Evolutionary conservation across 2,113 vertebrate species (phyloP), one percentile per base, ranked within the genome.

Genomic region (Nycticebus coucang): DNA sequence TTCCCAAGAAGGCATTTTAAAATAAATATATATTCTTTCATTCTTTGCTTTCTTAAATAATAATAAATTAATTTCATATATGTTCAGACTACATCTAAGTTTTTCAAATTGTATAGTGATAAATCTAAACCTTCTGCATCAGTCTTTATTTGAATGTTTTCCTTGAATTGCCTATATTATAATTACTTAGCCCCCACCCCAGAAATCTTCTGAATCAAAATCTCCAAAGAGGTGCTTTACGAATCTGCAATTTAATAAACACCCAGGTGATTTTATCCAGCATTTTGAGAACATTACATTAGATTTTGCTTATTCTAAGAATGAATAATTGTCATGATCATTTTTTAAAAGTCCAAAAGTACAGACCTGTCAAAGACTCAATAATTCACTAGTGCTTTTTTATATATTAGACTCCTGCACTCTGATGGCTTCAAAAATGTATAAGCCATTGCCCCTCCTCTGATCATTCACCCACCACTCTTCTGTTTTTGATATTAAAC

Each of bases 401-500:
- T 8, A 37, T 66, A 55, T 59, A 35, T 14, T 15, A 17, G 14
- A 2, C 9, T 24, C 2, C n/a, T 66, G 87, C 50, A 59, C 11
- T 59, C 6, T 57, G 11, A 74, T 82, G n/a, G 0, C n/a, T 87
- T 74, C 55, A 50, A 68, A 80, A 7, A 22, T 35, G 1, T 55
- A 13, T 28, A 22, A 79, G 11, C 17, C 3, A 22, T 66, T 69
- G 55, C 21, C 50, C 79, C 50, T 66, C 7, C 22, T 92, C 74
- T 59, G 10, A 84, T 90, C 83, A 1, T 22, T 57, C 12, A 5
- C 66, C 30, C 9, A 30, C 14, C 75, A 50, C 7, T 78, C 79
- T 87, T 83, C 21, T 78, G 8, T 17, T 88, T 97, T 87, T 77
- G 8, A 78, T 97, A 88, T 93, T 93, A 95, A 96, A 68, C 26